Evolutionary conservation across 2,888 invertebrate species (phyloP), one percentile per base, ranked within the genome.

Genomic region (Agonopterix arenella): DNA sequence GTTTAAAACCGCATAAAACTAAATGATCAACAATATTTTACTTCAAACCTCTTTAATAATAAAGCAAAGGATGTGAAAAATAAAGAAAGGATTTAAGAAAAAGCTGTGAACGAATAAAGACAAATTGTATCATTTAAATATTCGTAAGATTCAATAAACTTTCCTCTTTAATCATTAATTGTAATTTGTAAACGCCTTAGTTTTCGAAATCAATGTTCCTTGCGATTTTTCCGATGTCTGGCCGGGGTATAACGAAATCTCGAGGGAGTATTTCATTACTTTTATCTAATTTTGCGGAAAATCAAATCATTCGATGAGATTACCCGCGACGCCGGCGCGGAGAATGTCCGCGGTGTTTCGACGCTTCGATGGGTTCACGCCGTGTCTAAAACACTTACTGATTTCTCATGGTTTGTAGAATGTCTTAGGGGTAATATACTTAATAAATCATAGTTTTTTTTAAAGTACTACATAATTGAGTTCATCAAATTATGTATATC

Each of bases 261-360:
- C 70, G 65, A 61, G 69, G 70, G 79, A 76, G 78, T 80, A 80
- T 86, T 85, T 84, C 82, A 84, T 85, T 85, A 84, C 85, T 83
- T 80, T 81, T 80, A 85, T 85, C 80, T 80, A 86, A 86, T 88
- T 88, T 86, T 80, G 81, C 78, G 81, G 84, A 86, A 86, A 85
- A 86, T 86, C 85, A 85, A 86, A 85, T 88, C 84, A 79, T 83
- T 84, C 80, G 74, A 84, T 80, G 76, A 73, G 81, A 84, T 88
- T 86, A 86, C 83, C 82, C 28, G 28, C 28, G 28, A 28, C 28
- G 28, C 78, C 75, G 60, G 57, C 69, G 73, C 55, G 47, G 28
- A 41, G 43, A 28, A 10, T 45, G 48, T 37, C 37, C 46, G 37
- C 18, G 45, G n/a, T 8, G 43, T 13, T 11, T 8, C 11, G 8